Evolutionary conservation across 2,888 invertebrate genomes (phyloP).

Genomic region (Periphyllus acericola): DNA sequence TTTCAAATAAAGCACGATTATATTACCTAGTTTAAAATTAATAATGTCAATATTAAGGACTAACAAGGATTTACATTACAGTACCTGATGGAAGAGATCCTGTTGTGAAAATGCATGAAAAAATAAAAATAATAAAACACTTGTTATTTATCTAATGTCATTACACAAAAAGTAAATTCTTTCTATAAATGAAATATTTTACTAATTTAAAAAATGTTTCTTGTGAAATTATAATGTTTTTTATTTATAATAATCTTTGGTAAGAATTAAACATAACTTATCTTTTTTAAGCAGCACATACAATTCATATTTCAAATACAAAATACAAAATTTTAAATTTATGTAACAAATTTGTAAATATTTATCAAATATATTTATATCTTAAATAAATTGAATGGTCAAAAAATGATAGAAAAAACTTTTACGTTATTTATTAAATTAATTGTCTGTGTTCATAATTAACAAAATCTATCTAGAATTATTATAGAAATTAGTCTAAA

Average conservation of each 20-base stretch:
- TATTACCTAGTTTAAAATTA: slow-evolving; percentile 6
- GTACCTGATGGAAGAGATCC: slow-evolving; percentile 60
- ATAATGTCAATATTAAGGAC: slow-evolving; percentile 25
- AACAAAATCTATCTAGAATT: not conserved
- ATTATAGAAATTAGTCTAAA: not conserved
- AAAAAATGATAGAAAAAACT: slow-evolving; percentile 4
- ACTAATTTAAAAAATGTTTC: not conserved
- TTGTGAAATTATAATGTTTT: not conserved
- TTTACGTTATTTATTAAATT: not conserved
- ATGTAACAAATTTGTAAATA: slow-evolving; percentile 1
- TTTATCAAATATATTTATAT: not conserved
- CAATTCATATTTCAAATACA: not conserved
- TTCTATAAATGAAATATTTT: slow-evolving; percentile 59
- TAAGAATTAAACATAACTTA: not conserved
- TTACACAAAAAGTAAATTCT: slow-evolving; percentile 60
- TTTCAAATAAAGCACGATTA: not conserved
- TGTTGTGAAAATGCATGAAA: slow-evolving; percentile 59
- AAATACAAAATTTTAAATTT: not conserved
- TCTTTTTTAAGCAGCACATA: not conserved
- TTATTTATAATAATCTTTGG: not conserved
- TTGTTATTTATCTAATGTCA: slow-evolving; percentile 19
- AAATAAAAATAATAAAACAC: slow-evolving; percentile 48
- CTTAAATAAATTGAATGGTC: slow-evolving; percentile 5
- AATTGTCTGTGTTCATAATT: not conserved
- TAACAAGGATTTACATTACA: slow-evolving; percentile 42